phyloP scores from a whole-genome alignment of 2,888 invertebrate species.

The Orgyia antiqua region DNA sequence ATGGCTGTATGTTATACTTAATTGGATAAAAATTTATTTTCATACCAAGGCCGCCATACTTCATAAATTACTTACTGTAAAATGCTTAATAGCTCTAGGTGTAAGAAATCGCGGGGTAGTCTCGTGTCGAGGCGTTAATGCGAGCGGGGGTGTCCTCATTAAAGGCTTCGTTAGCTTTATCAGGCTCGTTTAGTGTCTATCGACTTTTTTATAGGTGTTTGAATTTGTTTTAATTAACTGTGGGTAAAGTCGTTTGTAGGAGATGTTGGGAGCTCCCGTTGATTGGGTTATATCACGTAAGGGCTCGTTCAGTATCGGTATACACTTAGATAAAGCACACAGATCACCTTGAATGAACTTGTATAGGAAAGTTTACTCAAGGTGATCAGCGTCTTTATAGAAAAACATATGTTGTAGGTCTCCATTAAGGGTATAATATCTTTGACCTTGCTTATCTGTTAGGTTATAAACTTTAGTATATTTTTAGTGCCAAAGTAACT shows the following conservation, averaged over 20 bases:
- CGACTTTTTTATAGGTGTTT: conserved; percentile 43
- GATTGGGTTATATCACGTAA: neutral
- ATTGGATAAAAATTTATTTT: no score
- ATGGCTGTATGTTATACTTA: no score
- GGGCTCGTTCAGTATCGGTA: neutral
- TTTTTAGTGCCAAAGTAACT: no score
- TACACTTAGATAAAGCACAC: neutral
- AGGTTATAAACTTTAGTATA: no score
- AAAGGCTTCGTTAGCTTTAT: conserved; percentile 35
- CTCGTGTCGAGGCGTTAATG: conserved; percentile 15
- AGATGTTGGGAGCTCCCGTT: conserved; percentile 4
- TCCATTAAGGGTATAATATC: no score
- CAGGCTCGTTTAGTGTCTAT: conserved; percentile 27
- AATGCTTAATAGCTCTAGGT: neutral
- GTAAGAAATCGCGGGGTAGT: conserved; percentile 1
- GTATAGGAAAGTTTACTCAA: neutral
- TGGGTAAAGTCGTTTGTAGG: conserved; percentile 12
- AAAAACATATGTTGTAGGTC: no score
- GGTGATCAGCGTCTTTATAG: no score
- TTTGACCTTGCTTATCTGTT: no score
- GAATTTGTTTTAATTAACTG: conserved; percentile 44
- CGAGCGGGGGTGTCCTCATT: conserved; percentile 26
- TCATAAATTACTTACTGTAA: no score
- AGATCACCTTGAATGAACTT: no score
- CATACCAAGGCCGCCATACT: no score